phyloP scores from a whole-genome alignment of 1,140 invertebrate genomes.

The Coptotermes formosanus region DNA sequence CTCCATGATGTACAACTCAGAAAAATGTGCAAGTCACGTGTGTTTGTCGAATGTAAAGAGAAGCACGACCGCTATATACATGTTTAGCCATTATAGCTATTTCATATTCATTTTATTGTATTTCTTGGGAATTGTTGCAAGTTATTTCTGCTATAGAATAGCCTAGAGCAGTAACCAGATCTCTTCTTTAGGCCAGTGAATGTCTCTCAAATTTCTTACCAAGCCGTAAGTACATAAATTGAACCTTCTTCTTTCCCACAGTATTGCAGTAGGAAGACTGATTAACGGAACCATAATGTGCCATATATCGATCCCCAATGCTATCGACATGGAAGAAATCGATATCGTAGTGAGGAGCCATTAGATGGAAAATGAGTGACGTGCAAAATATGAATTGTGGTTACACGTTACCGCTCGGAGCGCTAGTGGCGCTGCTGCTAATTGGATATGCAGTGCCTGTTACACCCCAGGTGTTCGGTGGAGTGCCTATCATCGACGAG shows the following conservation, averaged over 20 bases:
- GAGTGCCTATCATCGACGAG: slow-evolving; percentile 27
- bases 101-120: too few relatives aligned
- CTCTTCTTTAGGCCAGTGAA: too few relatives aligned
- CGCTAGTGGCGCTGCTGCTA: neutral
- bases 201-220: too few relatives aligned
- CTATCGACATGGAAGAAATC: neutral
- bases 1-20: too few relatives aligned
- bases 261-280: neutral
- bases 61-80: too few relatives aligned
- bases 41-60: too few relatives aligned
- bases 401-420: neutral
- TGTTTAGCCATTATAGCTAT: too few relatives aligned
- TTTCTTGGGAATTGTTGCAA: too few relatives aligned
- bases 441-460: neutral
- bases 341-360: neutral
- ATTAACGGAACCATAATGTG: neutral
- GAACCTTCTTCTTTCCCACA: neutral
- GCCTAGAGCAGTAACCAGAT: too few relatives aligned
- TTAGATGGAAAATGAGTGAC: neutral
- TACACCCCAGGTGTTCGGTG: slow-evolving; percentile 27
- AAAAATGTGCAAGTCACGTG: too few relatives aligned
- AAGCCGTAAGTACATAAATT: too few relatives aligned
- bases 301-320: slow-evolving; percentile 1
- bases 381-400: neutral
- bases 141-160: too few relatives aligned